phyloP scores from a whole-genome alignment of 2,888 invertebrate genomes.

The Cheilosia vernalis region DNA sequence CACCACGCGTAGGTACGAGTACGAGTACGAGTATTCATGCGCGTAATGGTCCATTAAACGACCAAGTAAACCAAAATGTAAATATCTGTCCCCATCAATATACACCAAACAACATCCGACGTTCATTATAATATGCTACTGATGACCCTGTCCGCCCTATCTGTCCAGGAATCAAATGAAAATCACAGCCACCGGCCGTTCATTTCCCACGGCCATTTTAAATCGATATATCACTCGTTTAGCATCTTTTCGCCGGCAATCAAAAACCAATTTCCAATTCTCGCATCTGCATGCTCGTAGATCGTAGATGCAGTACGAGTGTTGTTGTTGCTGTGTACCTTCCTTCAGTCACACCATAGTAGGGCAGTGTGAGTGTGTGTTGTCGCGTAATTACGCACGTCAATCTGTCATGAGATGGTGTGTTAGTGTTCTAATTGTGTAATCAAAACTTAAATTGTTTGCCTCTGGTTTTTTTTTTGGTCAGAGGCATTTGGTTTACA shows the following conservation, averaged over 20 bases:
- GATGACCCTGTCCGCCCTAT: conserved; percentile 42
- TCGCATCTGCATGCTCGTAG: neutral
- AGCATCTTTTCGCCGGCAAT: conserved; percentile 62
- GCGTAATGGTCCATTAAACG: too few relatives aligned
- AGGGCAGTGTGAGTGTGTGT: neutral
- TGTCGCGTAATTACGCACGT: conserved; percentile 38
- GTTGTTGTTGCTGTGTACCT: neutral
- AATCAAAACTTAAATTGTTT: conserved; percentile 47
- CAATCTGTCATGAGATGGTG: conserved; percentile 22
- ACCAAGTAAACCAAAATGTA: conserved; percentile 9
- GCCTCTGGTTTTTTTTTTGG: neutral
- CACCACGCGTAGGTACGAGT: too few relatives aligned
- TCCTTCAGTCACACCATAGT: neutral
- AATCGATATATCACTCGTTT: conserved; percentile 71
- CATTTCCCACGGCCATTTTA: conserved; percentile 65
- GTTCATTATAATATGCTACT: conserved; percentile 16
- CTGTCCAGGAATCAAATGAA: neutral
- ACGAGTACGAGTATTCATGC: too few relatives aligned
- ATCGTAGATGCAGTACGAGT: neutral
- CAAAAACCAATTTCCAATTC: conserved; percentile 65
- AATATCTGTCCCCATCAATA: neutral
- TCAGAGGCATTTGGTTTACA: conserved; percentile 30
- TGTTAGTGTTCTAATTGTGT: conserved; percentile 19
- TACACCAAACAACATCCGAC: neutral
- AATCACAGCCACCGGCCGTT: conserved; percentile 13